Evolutionary conservation across 2,113 vertebrate species (phyloP).

Genomic region (Neotoma lepida): DNA sequence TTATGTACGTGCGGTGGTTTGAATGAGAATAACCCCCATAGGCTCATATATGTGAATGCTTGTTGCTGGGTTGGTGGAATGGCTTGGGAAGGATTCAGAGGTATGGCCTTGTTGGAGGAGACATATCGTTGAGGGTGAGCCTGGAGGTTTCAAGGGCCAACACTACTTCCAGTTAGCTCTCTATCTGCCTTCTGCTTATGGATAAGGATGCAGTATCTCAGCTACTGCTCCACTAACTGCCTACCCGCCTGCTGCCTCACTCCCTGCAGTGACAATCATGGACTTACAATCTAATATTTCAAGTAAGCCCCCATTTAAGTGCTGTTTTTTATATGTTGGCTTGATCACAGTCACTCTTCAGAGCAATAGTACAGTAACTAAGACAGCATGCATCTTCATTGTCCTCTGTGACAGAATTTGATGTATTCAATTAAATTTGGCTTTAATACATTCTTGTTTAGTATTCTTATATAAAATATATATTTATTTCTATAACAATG

Average conservation of each 20-base stretch:
- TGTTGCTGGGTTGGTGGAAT: not conserved
- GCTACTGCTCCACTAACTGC: not conserved
- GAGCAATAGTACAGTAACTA: not conserved
- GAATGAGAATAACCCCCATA: not conserved
- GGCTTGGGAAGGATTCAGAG: not conserved
- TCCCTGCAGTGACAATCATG: not conserved
- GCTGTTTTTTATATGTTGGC: not conserved
- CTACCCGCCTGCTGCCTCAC: not conserved
- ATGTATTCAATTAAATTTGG: constrained; percentile 46
- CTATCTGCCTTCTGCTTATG: not conserved
- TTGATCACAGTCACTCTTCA: not conserved
- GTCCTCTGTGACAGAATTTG: constrained; percentile 50
- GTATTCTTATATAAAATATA: constrained; percentile 46
- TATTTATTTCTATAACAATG: not conserved
- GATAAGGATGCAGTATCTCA: not conserved
- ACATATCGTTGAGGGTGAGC: not conserved
- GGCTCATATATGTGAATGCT: not conserved
- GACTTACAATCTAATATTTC: too few relatives aligned
- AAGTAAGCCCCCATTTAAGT: not conserved
- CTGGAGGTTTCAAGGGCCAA: not conserved
- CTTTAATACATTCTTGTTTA: constrained; percentile 56
- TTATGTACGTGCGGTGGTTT: not conserved
- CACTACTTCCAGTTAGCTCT: not conserved
- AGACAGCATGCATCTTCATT: not conserved
- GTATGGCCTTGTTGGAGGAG: not conserved